Conservation (phyloP, 2,113 vertebrate species). For the Saiga tatarica region DNA sequence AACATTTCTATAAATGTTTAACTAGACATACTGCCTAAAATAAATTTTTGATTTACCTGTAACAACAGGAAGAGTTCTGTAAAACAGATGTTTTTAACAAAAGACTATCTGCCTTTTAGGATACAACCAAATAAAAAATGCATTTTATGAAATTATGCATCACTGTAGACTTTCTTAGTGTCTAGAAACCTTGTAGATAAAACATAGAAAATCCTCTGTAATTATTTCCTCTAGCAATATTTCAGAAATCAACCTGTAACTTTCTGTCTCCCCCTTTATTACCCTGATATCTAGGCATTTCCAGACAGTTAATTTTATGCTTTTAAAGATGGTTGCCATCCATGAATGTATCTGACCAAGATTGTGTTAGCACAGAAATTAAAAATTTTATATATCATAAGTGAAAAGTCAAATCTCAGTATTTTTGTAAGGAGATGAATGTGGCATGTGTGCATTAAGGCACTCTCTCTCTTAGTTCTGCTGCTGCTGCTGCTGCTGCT, state of each 20-base stretch:
- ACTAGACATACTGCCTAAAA: not conserved
- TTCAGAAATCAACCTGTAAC: not conserved
- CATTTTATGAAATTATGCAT: not conserved
- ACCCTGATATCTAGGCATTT: not conserved
- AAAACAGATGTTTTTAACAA: not conserved
- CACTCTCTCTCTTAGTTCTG: not conserved
- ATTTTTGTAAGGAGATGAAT: not conserved
- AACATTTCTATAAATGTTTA: slow-evolving; percentile 36
- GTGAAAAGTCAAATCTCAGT: not conserved
- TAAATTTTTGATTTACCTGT: not conserved
- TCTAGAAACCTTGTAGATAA: not conserved
- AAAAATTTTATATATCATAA: not conserved
- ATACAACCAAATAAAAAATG: not conserved
- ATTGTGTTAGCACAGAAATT: not conserved
- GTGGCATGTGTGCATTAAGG: fast-evolving
- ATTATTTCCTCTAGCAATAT: not conserved
- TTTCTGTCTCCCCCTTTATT: not conserved
- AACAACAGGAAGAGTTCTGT: not conserved
- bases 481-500: too few relatives aligned
- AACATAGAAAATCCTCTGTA: not conserved
- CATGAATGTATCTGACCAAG: not conserved
- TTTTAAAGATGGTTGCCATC: not conserved
- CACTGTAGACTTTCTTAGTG: not conserved
- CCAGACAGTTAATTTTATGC: not conserved
- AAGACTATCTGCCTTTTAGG: not conserved